Base-by-base conservation (phyloP, 2,797 vertebrate species). In the Falco biarmicus region DNA sequence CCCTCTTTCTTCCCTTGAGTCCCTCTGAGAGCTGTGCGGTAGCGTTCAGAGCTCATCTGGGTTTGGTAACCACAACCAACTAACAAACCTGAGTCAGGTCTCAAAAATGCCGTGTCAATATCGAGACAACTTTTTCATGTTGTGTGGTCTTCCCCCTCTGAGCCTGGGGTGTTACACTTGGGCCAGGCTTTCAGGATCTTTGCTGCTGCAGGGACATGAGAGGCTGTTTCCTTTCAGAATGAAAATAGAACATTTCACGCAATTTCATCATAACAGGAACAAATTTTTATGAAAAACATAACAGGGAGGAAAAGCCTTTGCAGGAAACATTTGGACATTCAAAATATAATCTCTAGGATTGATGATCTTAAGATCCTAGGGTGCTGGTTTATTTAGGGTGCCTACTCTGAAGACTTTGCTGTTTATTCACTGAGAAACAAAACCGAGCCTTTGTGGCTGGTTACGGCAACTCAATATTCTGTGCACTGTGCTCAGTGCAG, bases 141-240 rank as follows among this genome's bases (percentile, higher is more conserved):
- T 29, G 7, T 34, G 43, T 41, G 45, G 32, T 63, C 29, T 41
- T 39, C 17, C 37, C 20, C 18, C 15, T 34, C n/a, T 25, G 63
- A 43, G 51, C 77, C 15, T 48, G 45, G 16, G 64, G n/a, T 2
- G 15, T 37, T 37, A n/a, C 9, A 4, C 20, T 5, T 11, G 17
- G 47, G 26, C 22, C 26, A 13, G 51, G 47, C 25, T 63, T 68
- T 37, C 19, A 13, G 57, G 37, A 32, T 14, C 66, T 37, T 48
- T 32, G 32, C 66, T 21, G 3, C 15, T 15, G 6, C 0, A 0
- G 50, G 41, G 32, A 24, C 29, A 5, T 15, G 32, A 63, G 61
- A 57, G 34, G n/a, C 20, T 37, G 16, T 31, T 69, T 37, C 24
- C 84, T 64, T 41, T 57, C 29, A 17, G 63, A 54, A 63, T 11